Evolutionary conservation across 1,140 invertebrate species (phyloP), one percentile per base, ranked within the genome.

Genomic region (Ceratoteleas bidentatus): DNA sequence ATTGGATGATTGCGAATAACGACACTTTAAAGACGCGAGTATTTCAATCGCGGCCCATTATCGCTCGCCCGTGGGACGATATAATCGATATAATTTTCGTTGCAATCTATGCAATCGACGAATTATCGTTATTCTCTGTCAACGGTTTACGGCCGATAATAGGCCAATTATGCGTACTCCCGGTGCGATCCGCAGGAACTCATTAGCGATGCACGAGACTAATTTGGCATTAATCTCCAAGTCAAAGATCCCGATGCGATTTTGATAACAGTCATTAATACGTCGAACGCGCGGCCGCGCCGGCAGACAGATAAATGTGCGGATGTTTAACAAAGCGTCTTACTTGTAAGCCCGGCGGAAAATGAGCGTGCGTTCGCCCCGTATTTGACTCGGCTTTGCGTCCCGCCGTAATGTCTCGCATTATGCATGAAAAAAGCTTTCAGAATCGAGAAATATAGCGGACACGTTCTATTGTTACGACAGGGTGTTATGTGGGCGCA

Each of bases 341-440:
- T 70, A 36, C 9, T 7, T 74, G 16, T 36, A 16, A 32, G 11
- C 4, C 33, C 7, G 10, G 9, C 16, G 52, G 52, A 69, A 68
- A 73, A 80, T 68, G 57, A 73, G 61, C 24, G 24, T 73, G n/a
- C 62, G 32, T 73, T 64, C 50, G 14, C 43, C 36, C 38, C 40
- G 16, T 60, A 47, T 66, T 54, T 64, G 69, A 74, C 77, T 80
- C 32, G 47, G 62, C 62, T 78, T 78, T 61, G 38, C 45, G 47
- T n/a, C 56, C 52, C 56, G n/a, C 13, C 43, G 16, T 79, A 66
- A 62, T 60, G 57, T 45, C 43, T 47, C 45, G 45, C 65, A 80
- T 80, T 80, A 80, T 75, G 78, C 78, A 81, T 81, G 78, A 81
- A 81, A 80, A 81, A 75, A 81, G 64, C 70, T 70, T 54, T 52